Evolutionary conservation across 2,888 invertebrate species (phyloP).

Genomic region (Machimus rusticus): DNA sequence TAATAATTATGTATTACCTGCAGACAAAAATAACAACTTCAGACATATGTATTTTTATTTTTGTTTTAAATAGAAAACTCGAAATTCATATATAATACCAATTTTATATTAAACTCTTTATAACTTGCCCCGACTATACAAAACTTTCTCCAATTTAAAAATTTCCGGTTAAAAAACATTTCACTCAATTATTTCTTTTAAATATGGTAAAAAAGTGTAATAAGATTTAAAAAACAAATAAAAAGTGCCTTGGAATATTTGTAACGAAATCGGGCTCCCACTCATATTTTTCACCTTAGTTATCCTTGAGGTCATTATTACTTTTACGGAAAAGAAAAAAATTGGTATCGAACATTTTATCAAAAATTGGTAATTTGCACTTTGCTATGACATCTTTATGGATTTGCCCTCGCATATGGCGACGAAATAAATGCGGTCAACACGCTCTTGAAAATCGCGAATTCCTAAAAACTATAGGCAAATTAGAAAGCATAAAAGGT

Average conservation of each 20-base stretch:
- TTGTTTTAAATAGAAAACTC: neutral
- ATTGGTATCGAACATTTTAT: neutral
- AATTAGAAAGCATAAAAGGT: neutral
- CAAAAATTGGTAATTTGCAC: neutral
- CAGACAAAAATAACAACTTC: no score
- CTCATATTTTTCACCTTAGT: neutral
- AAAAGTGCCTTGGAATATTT: neutral
- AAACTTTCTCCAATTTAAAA: neutral
- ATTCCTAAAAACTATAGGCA: neutral
- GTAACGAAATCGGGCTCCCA: neutral
- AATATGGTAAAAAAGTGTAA: neutral
- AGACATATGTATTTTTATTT: no score
- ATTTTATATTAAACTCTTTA: neutral
- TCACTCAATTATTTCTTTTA: neutral
- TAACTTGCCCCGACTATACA: neutral
- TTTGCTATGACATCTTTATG: conserved; percentile 5
- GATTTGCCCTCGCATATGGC: neutral
- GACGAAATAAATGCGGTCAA: conserved; percentile 18
- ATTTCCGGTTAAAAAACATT: neutral
- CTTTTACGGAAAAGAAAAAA: neutral
- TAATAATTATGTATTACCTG: no score
- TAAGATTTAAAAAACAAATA: neutral
- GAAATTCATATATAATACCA: neutral
- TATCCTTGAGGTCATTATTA: neutral
- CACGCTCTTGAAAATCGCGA: conserved; percentile 11